Evolutionary conservation across 1,140 invertebrate genomes (phyloP).

Genomic region (Plectrocnemia conspersa): DNA sequence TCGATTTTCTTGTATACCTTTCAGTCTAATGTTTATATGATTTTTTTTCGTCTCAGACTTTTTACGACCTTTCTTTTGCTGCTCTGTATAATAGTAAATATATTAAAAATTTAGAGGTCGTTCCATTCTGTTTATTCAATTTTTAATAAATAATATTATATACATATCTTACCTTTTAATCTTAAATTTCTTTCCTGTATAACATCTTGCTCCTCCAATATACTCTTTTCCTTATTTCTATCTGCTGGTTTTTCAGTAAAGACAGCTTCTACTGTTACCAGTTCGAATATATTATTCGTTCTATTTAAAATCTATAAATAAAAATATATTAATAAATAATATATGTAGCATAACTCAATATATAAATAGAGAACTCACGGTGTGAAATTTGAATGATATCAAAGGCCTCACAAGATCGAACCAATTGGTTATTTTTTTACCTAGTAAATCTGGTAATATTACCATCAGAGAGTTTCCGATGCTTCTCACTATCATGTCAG

Average conservation of each 20-base stretch:
- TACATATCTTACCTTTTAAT: conserved; percentile 67
- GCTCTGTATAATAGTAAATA: conserved; percentile 24
- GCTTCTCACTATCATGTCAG: conserved; percentile 83
- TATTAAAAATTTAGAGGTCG: conserved; percentile 2
- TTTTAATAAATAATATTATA: neutral
- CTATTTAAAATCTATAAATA: conserved; percentile 77
- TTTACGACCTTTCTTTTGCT: conserved; percentile 21
- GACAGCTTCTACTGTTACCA: conserved; percentile 81
- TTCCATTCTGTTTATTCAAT: neutral
- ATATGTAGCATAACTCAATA: neutral
- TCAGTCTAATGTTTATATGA: conserved; percentile 27
- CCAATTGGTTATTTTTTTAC: conserved; percentile 84
- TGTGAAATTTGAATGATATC: conserved; percentile 90
- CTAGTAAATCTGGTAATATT: conserved; percentile 79
- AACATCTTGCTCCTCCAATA: conserved; percentile 60
- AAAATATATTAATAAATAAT: neutral
- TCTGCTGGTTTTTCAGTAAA: conserved; percentile 61
- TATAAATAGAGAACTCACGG: conserved; percentile 63
- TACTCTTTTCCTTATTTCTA: conserved; percentile 48
- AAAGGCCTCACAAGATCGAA: conserved; percentile 87
- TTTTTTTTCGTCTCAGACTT: conserved; percentile 15
- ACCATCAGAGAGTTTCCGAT: conserved; percentile 90
- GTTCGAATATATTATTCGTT: conserved; percentile 93
- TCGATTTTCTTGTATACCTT: conserved; percentile 33
- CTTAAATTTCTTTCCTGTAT: conserved; percentile 65